These are phyloP conservation scores for Ooceraea biroi DNA, from an alignment of 1,140 invertebrate species.

Conservation along the genomic window DNA sequence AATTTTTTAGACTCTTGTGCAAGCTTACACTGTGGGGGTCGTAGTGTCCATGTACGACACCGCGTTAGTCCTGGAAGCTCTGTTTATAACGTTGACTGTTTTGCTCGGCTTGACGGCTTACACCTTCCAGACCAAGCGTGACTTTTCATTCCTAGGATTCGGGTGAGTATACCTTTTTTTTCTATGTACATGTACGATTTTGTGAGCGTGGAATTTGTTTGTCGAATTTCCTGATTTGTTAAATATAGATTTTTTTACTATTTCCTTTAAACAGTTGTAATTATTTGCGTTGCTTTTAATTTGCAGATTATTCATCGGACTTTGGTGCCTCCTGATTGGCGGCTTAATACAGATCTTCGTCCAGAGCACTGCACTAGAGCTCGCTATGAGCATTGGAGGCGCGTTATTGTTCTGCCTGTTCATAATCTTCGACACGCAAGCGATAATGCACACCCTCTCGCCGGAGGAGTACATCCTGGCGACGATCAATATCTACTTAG, in stretches of 20 bases:
- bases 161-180: slow-evolving; percentile 87
- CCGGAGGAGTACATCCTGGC: slow-evolving; percentile 92
- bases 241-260: background rate
- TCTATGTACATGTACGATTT: no score
- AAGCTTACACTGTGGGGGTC: slow-evolving; percentile 91
- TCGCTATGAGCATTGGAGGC: slow-evolving; percentile 90
- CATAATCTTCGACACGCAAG: slow-evolving; percentile 90
- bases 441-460: slow-evolving; percentile 90
- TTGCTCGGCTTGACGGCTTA: slow-evolving; percentile 91
- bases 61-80: slow-evolving; percentile 91
- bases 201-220: no score
- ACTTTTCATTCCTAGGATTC: slow-evolving; percentile 92
- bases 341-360: slow-evolving; percentile 92
- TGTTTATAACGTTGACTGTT: slow-evolving; percentile 91
- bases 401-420: slow-evolving; percentile 92
- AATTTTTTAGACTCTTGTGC: slow-evolving; percentile 89
- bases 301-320: slow-evolving; percentile 90
- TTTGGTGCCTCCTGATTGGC: slow-evolving; percentile 91
- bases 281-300: slow-evolving; percentile 11
- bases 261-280: background rate
- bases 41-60: slow-evolving; percentile 91
- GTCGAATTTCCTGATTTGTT: no score
- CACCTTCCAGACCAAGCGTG: slow-evolving; percentile 93
- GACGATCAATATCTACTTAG: slow-evolving; percentile 94
- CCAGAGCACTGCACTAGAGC: slow-evolving; percentile 89